phyloP scores from a whole-genome alignment of 2,888 invertebrate species.

The Rhingia campestris region DNA sequence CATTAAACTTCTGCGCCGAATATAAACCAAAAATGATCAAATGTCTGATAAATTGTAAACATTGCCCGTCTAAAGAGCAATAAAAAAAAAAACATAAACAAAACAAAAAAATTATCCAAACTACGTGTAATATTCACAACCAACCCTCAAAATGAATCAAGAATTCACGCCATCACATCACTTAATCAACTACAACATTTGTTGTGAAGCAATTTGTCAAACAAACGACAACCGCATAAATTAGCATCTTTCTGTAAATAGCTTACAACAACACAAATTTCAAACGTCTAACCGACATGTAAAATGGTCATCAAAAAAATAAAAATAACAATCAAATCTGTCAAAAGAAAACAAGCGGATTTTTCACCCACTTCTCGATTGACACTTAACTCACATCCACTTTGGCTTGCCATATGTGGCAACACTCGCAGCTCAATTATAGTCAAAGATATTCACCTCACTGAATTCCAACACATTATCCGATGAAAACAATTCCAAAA shows the following conservation, averaged over 20 bases:
- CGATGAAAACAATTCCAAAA: background rate
- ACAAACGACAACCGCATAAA: constrained; percentile 26
- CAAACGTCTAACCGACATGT: constrained; percentile 2
- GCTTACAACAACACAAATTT: constrained; percentile 1
- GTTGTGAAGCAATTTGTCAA: constrained; percentile 20
- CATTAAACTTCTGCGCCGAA: too few species aligned
- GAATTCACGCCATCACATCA: constrained; percentile 4
- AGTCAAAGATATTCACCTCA: constrained; percentile 29
- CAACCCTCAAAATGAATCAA: background rate
- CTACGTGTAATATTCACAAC: too few species aligned
- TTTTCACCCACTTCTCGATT: constrained; percentile 1
- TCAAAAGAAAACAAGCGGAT: background rate
- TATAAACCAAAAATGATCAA: too few species aligned
- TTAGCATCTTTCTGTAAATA: constrained; percentile 23
- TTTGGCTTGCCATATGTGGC: constrained; percentile 15
- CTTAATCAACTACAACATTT: constrained; percentile 6
- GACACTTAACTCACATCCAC: constrained; percentile 10
- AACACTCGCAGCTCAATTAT: background rate
- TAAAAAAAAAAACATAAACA: too few species aligned
- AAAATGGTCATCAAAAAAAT: background rate
- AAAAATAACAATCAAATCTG: constrained; percentile 2
- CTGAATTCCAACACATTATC: constrained; percentile 41
- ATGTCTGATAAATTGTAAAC: too few species aligned
- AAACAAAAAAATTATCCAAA: too few species aligned
- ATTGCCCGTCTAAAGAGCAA: too few species aligned